Conservation (phyloP, 2,797 vertebrate genomes). For the Crax fasciolata region DNA sequence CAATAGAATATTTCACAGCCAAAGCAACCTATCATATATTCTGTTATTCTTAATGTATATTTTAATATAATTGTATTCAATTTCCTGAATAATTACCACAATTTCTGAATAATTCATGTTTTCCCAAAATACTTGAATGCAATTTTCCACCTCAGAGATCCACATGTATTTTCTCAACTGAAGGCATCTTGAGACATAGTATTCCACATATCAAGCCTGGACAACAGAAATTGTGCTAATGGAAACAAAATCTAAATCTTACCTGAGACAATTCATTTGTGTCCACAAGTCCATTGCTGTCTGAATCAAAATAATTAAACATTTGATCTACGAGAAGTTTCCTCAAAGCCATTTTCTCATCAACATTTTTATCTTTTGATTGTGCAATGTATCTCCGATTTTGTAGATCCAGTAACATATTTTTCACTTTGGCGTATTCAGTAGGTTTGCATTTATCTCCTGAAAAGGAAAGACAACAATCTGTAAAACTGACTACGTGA, state of each 20-base stretch:
- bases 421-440: constrained; percentile 92
- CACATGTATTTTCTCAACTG: not conserved
- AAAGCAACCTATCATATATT: not conserved
- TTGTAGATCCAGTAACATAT: constrained; percentile 89
- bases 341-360: constrained; percentile 86
- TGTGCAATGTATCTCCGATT: constrained; percentile 85
- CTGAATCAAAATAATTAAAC: constrained; percentile 93
- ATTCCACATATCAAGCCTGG: not conserved
- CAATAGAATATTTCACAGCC: not conserved
- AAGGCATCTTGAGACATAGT: not conserved
- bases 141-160: not conserved
- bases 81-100: not conserved
- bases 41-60: not conserved
- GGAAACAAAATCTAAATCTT: constrained; percentile 15
- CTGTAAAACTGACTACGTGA: accelerated
- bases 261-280: constrained; percentile 95
- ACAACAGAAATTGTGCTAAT: not conserved
- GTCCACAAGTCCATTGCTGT: constrained; percentile 89
- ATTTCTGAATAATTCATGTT: not conserved
- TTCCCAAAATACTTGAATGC: not conserved
- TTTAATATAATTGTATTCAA: not conserved
- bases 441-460: constrained; percentile 91
- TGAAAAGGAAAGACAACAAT: constrained; percentile 74
- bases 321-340: constrained; percentile 92
- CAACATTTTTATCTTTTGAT: constrained; percentile 78